Percentiles rank a stretch among this genome's conserved stretches.
phyloP scores from a whole-genome alignment of 2,113 vertebrate species.

The Thermophis baileyi region DNA sequence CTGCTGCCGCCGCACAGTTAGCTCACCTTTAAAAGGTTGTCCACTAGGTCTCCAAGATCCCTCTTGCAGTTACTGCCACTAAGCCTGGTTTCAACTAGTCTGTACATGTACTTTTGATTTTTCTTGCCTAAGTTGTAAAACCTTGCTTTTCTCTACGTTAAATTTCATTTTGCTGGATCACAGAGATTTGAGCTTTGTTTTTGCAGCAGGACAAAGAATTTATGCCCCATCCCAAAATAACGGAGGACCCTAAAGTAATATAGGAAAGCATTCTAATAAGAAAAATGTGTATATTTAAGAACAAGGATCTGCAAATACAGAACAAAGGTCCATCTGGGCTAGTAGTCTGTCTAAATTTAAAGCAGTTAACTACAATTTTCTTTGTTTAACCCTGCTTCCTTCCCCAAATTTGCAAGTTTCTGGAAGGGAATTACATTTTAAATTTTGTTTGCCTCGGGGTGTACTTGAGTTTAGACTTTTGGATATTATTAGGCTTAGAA shows the following conservation, averaged over 20 bases:
- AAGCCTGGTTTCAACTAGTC: no score
- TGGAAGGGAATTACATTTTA: background rate
- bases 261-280: background rate
- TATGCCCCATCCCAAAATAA: background rate
- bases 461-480: background rate
- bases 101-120: no score
- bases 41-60: background rate
- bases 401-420: background rate
- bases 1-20: no score
- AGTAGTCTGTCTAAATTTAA: background rate
- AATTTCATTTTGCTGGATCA: background rate
- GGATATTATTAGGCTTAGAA: background rate
- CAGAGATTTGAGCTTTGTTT: background rate
- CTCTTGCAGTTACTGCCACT: background rate
- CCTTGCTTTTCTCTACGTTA: background rate
- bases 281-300: background rate
- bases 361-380: background rate
- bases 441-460: background rate
- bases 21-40: background rate
- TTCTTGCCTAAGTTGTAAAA: background rate
- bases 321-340: background rate
- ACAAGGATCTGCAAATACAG: background rate
- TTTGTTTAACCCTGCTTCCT: background rate
- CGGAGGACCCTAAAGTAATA: slow-evolving; percentile 17
- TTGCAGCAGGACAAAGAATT: background rate